Conservation (phyloP, 2,888 invertebrate genomes). For the Oegoconia quadripuncta region DNA sequence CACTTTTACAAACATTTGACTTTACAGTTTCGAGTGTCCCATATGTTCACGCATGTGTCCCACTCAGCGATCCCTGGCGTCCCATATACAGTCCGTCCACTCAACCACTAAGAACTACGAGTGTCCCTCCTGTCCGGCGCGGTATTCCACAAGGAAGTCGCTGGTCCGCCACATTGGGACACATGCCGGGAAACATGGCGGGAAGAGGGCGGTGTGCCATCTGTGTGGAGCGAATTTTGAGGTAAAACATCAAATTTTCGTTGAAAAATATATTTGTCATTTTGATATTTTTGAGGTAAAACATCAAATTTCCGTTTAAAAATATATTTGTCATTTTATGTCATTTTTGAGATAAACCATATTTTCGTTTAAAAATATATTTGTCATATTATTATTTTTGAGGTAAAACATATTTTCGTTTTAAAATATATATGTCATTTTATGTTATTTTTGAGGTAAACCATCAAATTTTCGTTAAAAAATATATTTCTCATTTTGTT, state of each 20-base stretch:
- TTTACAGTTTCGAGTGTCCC: slow-evolving; percentile 48
- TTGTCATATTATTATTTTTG: too few species aligned
- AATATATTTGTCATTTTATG: too few species aligned
- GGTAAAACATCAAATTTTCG: slow-evolving; percentile 32
- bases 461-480: too few species aligned
- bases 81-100: slow-evolving; percentile 42
- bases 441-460: too few species aligned
- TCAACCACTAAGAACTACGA: slow-evolving; percentile 26
- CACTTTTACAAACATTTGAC: not conserved
- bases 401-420: too few species aligned
- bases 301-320: too few species aligned
- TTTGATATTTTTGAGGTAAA: too few species aligned
- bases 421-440: too few species aligned
- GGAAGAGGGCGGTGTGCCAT: slow-evolving; percentile 43
- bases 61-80: slow-evolving; percentile 31
- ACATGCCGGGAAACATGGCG: slow-evolving; percentile 20
- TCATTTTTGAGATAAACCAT: too few species aligned
- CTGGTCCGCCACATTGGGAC: slow-evolving; percentile 34
- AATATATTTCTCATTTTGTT: too few species aligned
- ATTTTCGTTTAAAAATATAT: too few species aligned
- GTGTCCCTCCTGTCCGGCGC: slow-evolving; percentile 35
- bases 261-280: too few species aligned
- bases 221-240: slow-evolving; percentile 56
- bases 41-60: slow-evolving; percentile 43
- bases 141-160: slow-evolving; percentile 37